phyloP scores from a whole-genome alignment of 2,888 invertebrate species.

The Tetramorium bicarinatum region DNA sequence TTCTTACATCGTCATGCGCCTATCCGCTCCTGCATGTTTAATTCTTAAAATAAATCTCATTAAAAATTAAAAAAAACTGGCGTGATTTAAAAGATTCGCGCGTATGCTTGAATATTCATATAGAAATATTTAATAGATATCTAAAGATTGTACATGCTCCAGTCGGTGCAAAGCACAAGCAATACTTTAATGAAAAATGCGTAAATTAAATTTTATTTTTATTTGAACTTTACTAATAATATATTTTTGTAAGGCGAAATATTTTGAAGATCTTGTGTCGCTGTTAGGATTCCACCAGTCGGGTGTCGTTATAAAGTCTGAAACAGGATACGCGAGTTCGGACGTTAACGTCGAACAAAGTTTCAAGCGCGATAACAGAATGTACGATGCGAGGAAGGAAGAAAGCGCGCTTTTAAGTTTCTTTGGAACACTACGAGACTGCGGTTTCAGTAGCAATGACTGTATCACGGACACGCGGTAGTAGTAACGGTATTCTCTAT shows the following conservation, averaged over 20 bases:
- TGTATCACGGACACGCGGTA: slow-evolving; percentile 66
- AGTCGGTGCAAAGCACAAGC: not conserved
- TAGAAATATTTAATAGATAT: not conserved
- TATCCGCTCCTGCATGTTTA: not conserved
- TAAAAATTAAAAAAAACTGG: not conserved
- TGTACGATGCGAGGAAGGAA: slow-evolving; percentile 38
- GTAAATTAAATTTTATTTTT: not conserved
- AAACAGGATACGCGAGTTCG: slow-evolving; percentile 58
- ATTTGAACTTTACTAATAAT: not conserved
- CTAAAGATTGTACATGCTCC: not conserved
- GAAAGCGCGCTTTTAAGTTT: slow-evolving; percentile 37
- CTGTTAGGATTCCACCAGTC: not conserved
- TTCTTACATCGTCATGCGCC: not conserved
- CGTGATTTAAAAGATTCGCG: not conserved
- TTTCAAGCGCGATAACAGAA: slow-evolving; percentile 68
- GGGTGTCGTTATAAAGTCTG: slow-evolving; percentile 6
- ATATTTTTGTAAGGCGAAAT: not conserved
- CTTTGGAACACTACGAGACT: slow-evolving; percentile 46
- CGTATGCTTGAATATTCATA: not conserved
- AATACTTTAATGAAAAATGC: not conserved
- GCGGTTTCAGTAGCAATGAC: slow-evolving; percentile 75
- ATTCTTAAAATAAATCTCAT: slow-evolving; percentile 10
- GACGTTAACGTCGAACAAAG: slow-evolving; percentile 64
- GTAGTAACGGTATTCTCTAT: slow-evolving; percentile 73
- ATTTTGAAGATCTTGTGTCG: not conserved